Base-by-base conservation (phyloP, 2,888 invertebrate genomes). In the Drosophila fungiperda region DNA sequence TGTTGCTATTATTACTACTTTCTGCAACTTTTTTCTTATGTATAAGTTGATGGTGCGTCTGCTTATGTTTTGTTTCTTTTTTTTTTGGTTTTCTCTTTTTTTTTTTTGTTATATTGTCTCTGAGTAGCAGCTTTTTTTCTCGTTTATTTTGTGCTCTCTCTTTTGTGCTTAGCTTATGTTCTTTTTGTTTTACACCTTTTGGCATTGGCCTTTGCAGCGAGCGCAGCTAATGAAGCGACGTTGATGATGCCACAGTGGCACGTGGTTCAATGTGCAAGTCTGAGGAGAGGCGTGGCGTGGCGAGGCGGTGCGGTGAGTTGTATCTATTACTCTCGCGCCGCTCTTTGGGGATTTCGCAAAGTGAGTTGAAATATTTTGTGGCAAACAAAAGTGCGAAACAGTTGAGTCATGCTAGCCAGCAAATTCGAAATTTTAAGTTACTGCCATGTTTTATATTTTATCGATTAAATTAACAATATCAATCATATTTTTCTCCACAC, bases 121-220 rank as follows among this genome's bases (percentile, higher is more conserved):
- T 74, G 62, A 67, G 53, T 42, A 38, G 36, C 64, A 36, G 50
- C 50, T 57, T 62, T 54, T 62, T 40, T 36, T 35, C 45, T 70
- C 26, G 20, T 36, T 61, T 48, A 36, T 29, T 38, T 7, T 11
- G 26, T 23, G 61, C 36, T 54, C 35, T 52, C 42, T 32, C 26
- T 57, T 52, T 68, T 45, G 23, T 33, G 55, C 40, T 50, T 42
- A 55, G 65, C 57, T 68, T 40, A 59, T 48, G 50, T 53, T 60
- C 49, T 68, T 78, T 81, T 82, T 82, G 66, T 73, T 77, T 73
- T 84, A 71, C 83, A 89, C 90, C 88, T 85, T 87, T 77, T 80
- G 90, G 77, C 86, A 82, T 89, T 86, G 83, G 90, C 86, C 83
- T 80, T 83, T 85, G 77, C 74, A 87, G 74, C 66, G 83, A 83